Conservation (phyloP, 2,113 vertebrate genomes). For the Geococcyx californianus region DNA sequence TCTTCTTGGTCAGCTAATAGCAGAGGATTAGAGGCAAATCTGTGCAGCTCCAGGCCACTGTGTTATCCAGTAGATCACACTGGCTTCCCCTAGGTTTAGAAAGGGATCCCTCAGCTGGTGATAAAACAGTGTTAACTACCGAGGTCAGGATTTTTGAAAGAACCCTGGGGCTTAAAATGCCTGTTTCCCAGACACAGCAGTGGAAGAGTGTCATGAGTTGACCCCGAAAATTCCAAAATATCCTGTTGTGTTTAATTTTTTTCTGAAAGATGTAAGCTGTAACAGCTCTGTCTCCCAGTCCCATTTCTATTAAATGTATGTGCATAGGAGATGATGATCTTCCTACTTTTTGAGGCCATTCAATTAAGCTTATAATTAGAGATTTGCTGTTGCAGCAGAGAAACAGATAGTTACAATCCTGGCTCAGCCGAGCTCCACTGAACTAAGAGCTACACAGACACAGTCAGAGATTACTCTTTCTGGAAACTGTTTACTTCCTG, state of each 20-base stretch:
- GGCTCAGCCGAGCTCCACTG: not conserved
- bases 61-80: not conserved
- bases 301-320: conserved; percentile 22
- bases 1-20: conserved; percentile 28
- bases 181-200: not conserved
- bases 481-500: not conserved
- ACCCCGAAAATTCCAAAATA: not conserved
- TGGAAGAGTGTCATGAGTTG: not conserved
- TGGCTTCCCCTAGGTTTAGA: not conserved
- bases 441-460: not conserved
- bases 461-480: not conserved
- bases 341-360: conserved; percentile 21
- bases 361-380: conserved; percentile 53
- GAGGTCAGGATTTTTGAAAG: not conserved
- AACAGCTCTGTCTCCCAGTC: not conserved
- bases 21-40: conserved; percentile 14
- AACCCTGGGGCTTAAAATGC: not conserved
- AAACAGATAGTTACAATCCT: not conserved
- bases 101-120: not conserved
- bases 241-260: not conserved
- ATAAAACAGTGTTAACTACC: not conserved
- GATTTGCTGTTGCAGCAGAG: conserved; percentile 40
- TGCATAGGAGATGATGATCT: not conserved
- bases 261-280: not conserved
- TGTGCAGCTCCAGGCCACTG: not conserved